Percentiles rank a stretch among this genome's conserved stretches.
These are phyloP conservation scores for Labeo rohita DNA, from an alignment of 2,113 vertebrate species.

Conservation along the genomic window DNA sequence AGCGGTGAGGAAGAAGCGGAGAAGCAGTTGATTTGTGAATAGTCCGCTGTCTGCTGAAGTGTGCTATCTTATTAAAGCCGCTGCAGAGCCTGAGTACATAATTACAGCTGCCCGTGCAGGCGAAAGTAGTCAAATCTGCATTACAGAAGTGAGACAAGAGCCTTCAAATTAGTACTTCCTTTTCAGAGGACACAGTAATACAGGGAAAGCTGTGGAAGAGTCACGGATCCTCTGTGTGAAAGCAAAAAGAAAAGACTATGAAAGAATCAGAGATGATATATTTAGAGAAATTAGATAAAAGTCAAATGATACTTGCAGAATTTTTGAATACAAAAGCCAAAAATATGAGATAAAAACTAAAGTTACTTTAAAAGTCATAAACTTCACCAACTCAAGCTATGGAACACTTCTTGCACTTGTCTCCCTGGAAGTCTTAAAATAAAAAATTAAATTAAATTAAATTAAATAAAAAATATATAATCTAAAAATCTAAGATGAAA, in stretches of 20 bases:
- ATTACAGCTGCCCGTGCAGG: conserved; percentile 29
- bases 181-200: neutral
- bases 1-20: conserved; percentile 32
- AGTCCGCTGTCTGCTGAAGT: conserved; percentile 37
- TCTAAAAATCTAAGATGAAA: too few relatives aligned
- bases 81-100: conserved; percentile 3
- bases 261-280: neutral
- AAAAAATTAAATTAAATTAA: too few relatives aligned
- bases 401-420: neutral
- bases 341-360: neutral
- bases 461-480: too few relatives aligned
- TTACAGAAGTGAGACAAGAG: conserved; percentile 17
- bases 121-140: conserved; percentile 41
- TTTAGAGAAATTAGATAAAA: neutral
- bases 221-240: neutral
- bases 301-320: neutral
- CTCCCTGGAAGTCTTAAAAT: too few relatives aligned
- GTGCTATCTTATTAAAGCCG: conserved; percentile 50
- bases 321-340: neutral
- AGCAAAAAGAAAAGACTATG: neutral
- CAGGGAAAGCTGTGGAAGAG: neutral
- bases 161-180: conserved; percentile 30
- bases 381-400: neutral
- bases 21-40: conserved; percentile 47
- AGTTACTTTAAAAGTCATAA: neutral